Percentiles rank a stretch among this genome's conserved stretches.
Evolutionary conservation across 2,888 invertebrate genomes (phyloP).

Genomic region (Ferdinandea cuprea): DNA sequence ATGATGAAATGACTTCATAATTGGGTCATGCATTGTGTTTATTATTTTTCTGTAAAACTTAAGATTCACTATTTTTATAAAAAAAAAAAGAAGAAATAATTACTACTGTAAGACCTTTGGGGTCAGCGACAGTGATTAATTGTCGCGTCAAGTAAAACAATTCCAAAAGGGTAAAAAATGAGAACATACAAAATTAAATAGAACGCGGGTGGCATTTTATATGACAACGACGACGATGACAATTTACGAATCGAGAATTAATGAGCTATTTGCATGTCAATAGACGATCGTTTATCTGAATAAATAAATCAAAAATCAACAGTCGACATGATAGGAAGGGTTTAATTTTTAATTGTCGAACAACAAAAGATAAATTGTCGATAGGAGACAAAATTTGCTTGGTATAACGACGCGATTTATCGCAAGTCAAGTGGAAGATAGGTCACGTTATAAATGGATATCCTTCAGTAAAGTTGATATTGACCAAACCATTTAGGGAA

Average conservation of each 20-base stretch:
- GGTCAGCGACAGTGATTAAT: conserved; percentile 60
- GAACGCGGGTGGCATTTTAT: neutral
- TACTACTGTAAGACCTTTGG: conserved; percentile 36
- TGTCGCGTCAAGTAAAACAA: conserved; percentile 11
- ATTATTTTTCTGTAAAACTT: conserved; percentile 2
- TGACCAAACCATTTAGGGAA: too few relatives aligned
- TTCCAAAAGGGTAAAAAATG: conserved; percentile 14
- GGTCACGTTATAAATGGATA: too few relatives aligned
- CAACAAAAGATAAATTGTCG: too few relatives aligned
- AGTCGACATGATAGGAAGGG: neutral
- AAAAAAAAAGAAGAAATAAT: too few relatives aligned
- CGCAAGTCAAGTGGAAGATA: too few relatives aligned
- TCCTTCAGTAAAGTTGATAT: too few relatives aligned
- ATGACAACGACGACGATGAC: too few relatives aligned
- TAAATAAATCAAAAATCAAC: neutral
- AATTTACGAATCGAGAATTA: neutral
- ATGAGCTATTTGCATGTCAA: neutral
- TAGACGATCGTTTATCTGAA: neutral
- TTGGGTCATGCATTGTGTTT: conserved; percentile 60
- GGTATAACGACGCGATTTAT: too few relatives aligned
- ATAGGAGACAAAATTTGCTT: too few relatives aligned
- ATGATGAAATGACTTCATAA: conserved; percentile 49
- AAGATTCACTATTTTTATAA: conserved; percentile 7
- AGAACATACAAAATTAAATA: conserved; percentile 7
- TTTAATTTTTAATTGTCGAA: conserved; percentile 7